Base-by-base conservation (phyloP, 2,888 invertebrate genomes). In the Caenorhabditis panamensis region DNA sequence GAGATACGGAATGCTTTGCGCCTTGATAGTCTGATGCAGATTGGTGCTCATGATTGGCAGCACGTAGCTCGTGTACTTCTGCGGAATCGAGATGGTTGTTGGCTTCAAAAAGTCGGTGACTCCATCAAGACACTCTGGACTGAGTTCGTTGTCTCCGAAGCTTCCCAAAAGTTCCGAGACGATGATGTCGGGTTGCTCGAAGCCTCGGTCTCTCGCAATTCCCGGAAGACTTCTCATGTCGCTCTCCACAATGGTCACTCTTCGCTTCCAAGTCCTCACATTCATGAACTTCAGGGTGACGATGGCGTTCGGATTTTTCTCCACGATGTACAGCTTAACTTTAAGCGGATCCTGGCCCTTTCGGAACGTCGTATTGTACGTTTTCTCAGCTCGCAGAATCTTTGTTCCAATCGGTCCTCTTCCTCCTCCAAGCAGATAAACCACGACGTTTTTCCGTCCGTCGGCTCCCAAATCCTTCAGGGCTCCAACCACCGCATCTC, bases 121-220 rank as follows among this genome's bases (percentile, higher is more conserved):
- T 8, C 92, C 92, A 88, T 93, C 92, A 16, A 90, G 69, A 62
- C 87, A 87, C 92, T 99, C 99, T 0, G 99, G 99, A 0, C 97
- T 96, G 13, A 99, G 93, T 92, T 99, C 99, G 91, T 99, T 99
- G 91, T 99, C 99, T 22, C 97, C 97, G 93, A 99, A 99, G 1
- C 97, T 97, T 0, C 96, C 98, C 66, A 99, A 93, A 54, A 99
- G 93, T 92, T 99, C 99, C 0, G 97, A 97, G 64, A 98, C 93
- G 51, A 90, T 85, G 24, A 90, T 82, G 92, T 99, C 98, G 0
- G 97, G 97, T 20, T 82, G 75, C 8, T 84, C 82, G 18, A 85
- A 72, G 16, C 69, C 78, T 91, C 95, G 94, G 86, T 95, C 95
- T 0, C 91, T 90, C 0, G 91, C 91, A 18, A 79, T 56, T 37